Evolutionary conservation across 2,113 vertebrate genomes (phyloP), one percentile per base, ranked within the genome.

Genomic region (Paradoxurus hermaphroditus): DNA sequence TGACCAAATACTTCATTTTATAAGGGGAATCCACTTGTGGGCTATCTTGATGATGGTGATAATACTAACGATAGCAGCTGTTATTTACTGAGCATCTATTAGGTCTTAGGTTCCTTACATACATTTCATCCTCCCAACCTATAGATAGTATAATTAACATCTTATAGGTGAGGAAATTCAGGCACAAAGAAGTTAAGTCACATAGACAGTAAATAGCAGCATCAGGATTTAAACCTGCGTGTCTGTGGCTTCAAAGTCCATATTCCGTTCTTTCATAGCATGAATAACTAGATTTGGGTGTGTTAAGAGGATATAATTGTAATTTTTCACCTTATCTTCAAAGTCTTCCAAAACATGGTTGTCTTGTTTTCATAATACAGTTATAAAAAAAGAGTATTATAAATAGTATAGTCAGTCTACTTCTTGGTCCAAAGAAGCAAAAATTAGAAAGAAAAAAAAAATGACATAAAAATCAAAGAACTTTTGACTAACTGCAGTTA

Each of bases 391-490:
- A 41, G 65, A 67, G 25, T 87, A 81, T 86, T 90, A 68, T 16
- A 88, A 56, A 49, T 68, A 93, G 70, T 73, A 11, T 36, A 83
- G 68, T 34, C 44, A 83, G 68, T 44, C 72, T 96, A 95, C 36
- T 94, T 86, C 36, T 86, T 95, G 56, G 34, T 44, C 31, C 53
- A 94, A 9, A 96, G 86, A 67, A 88, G 82, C 39, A 95, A 92
- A 95, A 93, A 73, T 95, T 81, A 82, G 10, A 44, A 91, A 89
- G 72, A 90, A 94, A 91, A 93, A 90, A 92, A 92, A 63, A 92
- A 63, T 49, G 83, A 93, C 87, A 90, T n/a, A 73, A 90, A 94
- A 46, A 93, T 87, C 70, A 96, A 97, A 97, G 87, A 91, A 87
- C 46, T 86, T 83, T 84, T 91, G 63, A 86, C 77, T 96, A 83